Percentiles rank a stretch among this genome's conserved stretches.
phyloP scores from a whole-genome alignment of 2,797 vertebrate genomes.

The Sebastiscus albofasciatus region DNA sequence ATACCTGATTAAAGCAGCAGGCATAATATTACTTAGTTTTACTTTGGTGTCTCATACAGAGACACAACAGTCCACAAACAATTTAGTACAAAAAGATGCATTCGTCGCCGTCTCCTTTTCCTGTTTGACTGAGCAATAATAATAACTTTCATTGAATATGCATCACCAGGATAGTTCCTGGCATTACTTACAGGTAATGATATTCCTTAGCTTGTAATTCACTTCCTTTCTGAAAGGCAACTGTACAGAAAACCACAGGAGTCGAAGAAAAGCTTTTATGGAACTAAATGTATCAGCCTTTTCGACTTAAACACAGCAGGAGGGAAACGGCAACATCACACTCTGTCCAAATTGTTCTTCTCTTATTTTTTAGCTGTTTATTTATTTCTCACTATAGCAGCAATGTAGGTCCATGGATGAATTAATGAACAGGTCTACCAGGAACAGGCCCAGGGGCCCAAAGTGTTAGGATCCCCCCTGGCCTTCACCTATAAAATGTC shows the following conservation, averaged over 20 bases:
- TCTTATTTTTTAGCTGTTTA: neutral
- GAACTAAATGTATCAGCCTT: no score
- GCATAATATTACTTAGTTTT: neutral
- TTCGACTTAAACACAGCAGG: no score
- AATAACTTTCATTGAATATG: neutral
- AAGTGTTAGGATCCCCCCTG: neutral
- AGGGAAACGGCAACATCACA: no score
- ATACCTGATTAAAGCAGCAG: neutral
- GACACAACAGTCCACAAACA: neutral
- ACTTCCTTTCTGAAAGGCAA: neutral
- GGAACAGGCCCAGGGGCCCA: neutral
- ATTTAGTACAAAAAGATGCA: neutral
- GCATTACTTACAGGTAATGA: neutral
- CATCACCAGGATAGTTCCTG: neutral
- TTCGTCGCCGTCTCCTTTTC: neutral
- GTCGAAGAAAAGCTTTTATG: neutral
- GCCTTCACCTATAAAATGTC: neutral
- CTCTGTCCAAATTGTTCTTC: no score
- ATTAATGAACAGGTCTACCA: neutral
- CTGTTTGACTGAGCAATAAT: slow-evolving; percentile 4
- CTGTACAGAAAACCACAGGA: neutral
- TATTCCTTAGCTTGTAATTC: neutral
- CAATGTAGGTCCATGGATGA: neutral
- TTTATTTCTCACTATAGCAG: neutral
- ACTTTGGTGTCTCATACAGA: neutral